These are phyloP conservation scores for Bruchidius siliquastri DNA, from an alignment of 2,888 invertebrate species.

Conservation along the genomic window DNA sequence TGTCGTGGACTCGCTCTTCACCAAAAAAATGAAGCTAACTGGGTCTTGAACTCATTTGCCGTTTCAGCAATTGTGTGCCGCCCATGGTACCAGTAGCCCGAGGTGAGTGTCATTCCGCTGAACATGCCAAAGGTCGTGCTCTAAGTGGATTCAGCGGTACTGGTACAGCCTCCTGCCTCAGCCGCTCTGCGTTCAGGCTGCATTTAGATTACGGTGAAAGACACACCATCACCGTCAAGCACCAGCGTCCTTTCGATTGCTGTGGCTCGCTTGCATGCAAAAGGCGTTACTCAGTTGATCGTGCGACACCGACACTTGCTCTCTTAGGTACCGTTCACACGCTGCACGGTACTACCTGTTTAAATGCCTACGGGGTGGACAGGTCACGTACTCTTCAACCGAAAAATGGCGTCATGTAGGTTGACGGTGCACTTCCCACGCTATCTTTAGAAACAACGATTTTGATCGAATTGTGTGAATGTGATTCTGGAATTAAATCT, in stretches of 20 bases:
- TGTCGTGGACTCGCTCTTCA: no score
- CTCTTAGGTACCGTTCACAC: not conserved
- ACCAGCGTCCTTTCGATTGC: not conserved
- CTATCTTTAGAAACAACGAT: no score
- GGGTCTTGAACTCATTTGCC: no score
- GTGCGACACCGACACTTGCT: not conserved
- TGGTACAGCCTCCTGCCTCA: not conserved
- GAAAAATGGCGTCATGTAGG: no score
- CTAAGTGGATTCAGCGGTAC: not conserved
- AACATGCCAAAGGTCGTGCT: not conserved
- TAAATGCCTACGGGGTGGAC: not conserved
- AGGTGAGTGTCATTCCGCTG: slow-evolving; percentile 1
- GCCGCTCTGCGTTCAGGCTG: not conserved
- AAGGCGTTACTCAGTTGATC: not conserved
- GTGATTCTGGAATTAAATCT: no score
- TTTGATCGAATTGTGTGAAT: no score
- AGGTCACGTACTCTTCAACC: no score
- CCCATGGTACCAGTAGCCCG: not conserved
- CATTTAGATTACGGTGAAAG: not conserved
- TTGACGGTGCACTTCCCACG: no score
- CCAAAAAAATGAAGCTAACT: no score
- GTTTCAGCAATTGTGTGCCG: not conserved
- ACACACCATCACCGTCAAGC: not conserved
- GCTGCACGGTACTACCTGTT: not conserved
- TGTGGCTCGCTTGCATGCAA: not conserved